A percentile compares a stretch with the other conserved stretches of the same genome.
These are phyloP conservation scores for Danio jaintianensis DNA, from an alignment of 2,797 vertebrate species.

Conservation along the genomic window DNA sequence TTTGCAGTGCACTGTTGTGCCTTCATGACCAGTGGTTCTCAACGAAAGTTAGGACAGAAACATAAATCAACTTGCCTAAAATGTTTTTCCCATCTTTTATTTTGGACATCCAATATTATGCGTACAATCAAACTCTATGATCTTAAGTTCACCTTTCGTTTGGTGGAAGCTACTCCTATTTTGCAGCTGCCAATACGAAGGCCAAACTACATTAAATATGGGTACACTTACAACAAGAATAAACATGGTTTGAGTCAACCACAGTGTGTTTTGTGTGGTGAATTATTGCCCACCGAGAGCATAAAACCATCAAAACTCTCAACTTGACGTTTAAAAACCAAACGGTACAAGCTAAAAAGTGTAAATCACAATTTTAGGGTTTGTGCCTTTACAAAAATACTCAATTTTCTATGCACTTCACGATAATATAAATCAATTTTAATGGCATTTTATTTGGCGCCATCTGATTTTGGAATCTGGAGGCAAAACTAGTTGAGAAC, in stretches of 20 bases:
- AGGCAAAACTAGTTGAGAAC: conserved; percentile 10
- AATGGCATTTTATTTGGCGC: neutral
- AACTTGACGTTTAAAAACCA: conserved; percentile 28
- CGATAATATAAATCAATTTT: neutral
- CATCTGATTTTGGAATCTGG: neutral
- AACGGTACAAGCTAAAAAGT: conserved; percentile 7
- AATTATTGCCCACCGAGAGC: conserved; percentile 24
- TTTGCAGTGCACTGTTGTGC: too few relatives aligned
- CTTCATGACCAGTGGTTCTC: too few relatives aligned
- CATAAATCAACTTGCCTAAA: neutral
- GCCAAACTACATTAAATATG: conserved; percentile 25
- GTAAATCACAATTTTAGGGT: conserved; percentile 12
- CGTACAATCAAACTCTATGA: neutral
- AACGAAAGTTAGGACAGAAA: neutral
- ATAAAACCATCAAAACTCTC: conserved; percentile 11
- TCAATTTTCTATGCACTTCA: neutral
- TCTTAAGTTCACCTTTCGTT: neutral
- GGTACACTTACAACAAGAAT: conserved; percentile 32
- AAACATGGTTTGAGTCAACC: conserved; percentile 29
- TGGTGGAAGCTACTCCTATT: neutral
- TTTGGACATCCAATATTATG: neutral
- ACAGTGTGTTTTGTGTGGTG: conserved; percentile 27
- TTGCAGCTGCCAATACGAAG: neutral
- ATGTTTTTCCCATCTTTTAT: neutral
- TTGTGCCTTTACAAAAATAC: neutral